Evolutionary conservation across 2,797 vertebrate species (phyloP).

Genomic region (Enteromius radiatus): DNA sequence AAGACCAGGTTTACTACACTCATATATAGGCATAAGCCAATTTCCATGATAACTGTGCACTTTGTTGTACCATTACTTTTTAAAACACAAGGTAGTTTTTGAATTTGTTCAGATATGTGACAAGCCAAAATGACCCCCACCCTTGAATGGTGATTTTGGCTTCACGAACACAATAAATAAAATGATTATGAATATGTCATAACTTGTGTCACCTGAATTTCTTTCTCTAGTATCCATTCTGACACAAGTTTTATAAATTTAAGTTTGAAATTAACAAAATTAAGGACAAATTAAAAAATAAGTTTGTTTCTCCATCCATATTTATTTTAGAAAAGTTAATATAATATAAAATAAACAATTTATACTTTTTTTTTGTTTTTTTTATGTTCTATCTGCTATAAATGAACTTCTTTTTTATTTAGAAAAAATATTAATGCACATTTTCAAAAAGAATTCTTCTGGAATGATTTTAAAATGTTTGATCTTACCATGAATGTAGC

Average conservation of each 20-base stretch:
- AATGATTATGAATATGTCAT: not conserved
- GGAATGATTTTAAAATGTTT: too few species aligned
- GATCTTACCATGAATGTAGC: too few species aligned
- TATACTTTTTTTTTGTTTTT: too few species aligned
- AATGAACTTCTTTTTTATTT: too few species aligned
- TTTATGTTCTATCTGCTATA: too few species aligned
- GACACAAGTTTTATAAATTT: not conserved
- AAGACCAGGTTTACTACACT: not conserved
- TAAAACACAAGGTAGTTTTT: not conserved
- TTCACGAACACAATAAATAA: not conserved
- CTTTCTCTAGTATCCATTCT: not conserved
- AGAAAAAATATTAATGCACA: too few species aligned
- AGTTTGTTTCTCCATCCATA: not conserved
- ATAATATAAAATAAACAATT: too few species aligned
- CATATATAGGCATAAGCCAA: not conserved
- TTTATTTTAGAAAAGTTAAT: not conserved
- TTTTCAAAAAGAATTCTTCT: too few species aligned
- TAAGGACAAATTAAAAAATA: not conserved
- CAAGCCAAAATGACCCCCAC: not conserved
- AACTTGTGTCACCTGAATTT: not conserved
- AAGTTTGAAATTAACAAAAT: not conserved
- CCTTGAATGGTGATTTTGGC: not conserved
- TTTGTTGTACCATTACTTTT: not conserved
- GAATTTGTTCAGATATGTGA: conserved; percentile 2
- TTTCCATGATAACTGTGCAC: not conserved